phyloP scores from a whole-genome alignment of 2,888 invertebrate genomes.

The Pantelozetes paolii region DNA sequence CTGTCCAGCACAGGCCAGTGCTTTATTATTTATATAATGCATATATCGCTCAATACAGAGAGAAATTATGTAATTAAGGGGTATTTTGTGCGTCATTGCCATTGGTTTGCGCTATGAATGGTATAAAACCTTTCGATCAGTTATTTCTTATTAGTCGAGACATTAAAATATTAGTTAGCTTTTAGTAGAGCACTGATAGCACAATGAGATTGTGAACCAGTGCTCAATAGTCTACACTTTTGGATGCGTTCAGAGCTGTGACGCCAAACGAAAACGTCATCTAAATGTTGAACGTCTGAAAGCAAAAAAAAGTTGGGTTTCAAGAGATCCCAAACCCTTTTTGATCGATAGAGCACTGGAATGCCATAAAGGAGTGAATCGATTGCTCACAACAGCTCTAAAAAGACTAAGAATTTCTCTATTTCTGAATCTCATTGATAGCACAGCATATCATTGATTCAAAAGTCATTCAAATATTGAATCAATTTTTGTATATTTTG shows the following conservation, averaged over 20 bases:
- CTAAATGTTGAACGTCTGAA: neutral
- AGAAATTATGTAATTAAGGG: too few species aligned
- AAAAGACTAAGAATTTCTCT: neutral
- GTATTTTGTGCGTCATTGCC: too few species aligned
- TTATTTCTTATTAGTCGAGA: neutral
- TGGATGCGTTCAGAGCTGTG: neutral
- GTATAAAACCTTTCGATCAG: too few species aligned
- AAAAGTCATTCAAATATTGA: too few species aligned
- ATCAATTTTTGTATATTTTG: too few species aligned
- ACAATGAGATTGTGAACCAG: neutral
- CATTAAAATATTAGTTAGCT: conserved; percentile 10
- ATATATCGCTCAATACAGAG: too few species aligned
- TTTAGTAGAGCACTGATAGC: neutral
- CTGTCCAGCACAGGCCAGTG: too few species aligned
- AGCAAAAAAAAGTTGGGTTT: neutral
- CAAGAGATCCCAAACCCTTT: neutral
- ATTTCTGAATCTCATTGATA: neutral
- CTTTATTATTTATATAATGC: too few species aligned
- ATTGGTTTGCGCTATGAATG: too few species aligned
- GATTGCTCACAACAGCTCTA: neutral
- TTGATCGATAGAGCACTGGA: conserved; percentile 2
- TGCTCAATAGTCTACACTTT: neutral
- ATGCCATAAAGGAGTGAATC: neutral
- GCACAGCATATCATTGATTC: too few species aligned
- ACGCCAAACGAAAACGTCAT: conserved; percentile 9